These are phyloP conservation scores for Cynocephalus volans DNA, from an alignment of 2,113 vertebrate genomes.

Conservation along the genomic window DNA sequence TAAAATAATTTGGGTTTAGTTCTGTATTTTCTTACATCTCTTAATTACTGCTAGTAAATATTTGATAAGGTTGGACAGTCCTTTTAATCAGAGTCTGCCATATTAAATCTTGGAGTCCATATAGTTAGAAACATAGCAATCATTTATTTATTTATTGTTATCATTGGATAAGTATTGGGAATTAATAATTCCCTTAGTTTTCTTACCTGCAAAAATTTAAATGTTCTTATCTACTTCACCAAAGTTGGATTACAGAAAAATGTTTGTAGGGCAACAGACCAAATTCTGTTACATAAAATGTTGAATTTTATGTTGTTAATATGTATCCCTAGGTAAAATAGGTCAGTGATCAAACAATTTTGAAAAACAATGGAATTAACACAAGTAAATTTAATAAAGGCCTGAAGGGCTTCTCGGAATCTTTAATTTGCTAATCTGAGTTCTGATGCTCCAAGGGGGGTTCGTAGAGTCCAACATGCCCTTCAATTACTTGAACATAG, in stretches of 20 bases:
- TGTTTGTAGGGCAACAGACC: neutral
- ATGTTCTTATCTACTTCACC: neutral
- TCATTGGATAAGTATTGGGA: neutral
- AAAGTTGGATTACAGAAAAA: constrained; percentile 43
- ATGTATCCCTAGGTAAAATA: neutral
- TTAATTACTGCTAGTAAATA: constrained; percentile 11
- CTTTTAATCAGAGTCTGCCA: constrained; percentile 1
- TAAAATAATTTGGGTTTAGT: constrained; percentile 45
- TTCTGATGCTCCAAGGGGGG: neutral
- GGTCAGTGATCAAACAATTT: neutral
- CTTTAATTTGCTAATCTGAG: neutral
- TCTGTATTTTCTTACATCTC: neutral
- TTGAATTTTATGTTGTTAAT: neutral
- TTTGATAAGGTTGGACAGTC: neutral
- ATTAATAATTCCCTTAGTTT: neutral
- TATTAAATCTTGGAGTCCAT: neutral
- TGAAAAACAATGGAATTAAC: neutral
- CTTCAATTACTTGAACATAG: neutral
- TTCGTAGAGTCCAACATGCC: neutral
- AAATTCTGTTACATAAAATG: neutral
- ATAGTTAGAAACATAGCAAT: neutral
- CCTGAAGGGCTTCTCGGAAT: neutral
- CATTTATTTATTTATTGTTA: neutral
- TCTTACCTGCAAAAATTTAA: neutral
- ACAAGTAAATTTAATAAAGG: neutral